phyloP scores from a whole-genome alignment of 2,888 invertebrate species.

The Bellardia pandia region DNA sequence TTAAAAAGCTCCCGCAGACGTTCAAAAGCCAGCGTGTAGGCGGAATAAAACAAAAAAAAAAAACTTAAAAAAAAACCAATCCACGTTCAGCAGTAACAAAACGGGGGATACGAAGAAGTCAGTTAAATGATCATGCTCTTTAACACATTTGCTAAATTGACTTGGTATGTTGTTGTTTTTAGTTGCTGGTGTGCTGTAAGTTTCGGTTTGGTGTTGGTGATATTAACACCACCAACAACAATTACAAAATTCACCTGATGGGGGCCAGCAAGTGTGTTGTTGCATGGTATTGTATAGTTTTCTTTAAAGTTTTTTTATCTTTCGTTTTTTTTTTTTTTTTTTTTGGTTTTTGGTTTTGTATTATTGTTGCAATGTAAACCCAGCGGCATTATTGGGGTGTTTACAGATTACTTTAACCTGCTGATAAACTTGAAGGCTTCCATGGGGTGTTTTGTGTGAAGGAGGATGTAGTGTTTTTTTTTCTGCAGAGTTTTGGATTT shows the following conservation, averaged over 20 bases:
- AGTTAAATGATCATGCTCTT: constrained; percentile 72
- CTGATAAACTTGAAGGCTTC: constrained; percentile 72
- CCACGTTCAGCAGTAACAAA: constrained; percentile 30
- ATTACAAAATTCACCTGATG: constrained; percentile 68
- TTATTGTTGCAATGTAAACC: constrained; percentile 67
- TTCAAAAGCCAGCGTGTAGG: constrained; percentile 74
- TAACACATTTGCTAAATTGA: constrained; percentile 72
- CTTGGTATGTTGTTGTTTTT: constrained; percentile 26
- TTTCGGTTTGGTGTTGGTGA: constrained; percentile 62
- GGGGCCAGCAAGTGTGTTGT: constrained; percentile 46
- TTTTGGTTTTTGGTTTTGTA: constrained; percentile 38
- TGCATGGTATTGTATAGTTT: constrained; percentile 28
- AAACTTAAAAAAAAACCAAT: constrained; percentile 28
- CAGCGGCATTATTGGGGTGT: constrained; percentile 75
- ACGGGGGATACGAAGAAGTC: constrained; percentile 54
- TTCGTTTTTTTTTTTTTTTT: constrained; percentile 22
- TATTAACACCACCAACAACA: constrained; percentile 69
- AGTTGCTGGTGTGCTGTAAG: constrained; percentile 15
- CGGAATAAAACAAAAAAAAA: constrained; percentile 69
- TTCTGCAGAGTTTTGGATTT: constrained; percentile 29
- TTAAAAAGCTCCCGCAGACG: constrained; percentile 68
- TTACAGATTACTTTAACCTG: constrained; percentile 73
- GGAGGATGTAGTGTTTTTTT: constrained; percentile 53
- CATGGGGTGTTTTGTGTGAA: constrained; percentile 73
- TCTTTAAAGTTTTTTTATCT: constrained; percentile 37